Conservation (phyloP, 2,888 invertebrate genomes). For the Habroteleia sp. region DNA sequence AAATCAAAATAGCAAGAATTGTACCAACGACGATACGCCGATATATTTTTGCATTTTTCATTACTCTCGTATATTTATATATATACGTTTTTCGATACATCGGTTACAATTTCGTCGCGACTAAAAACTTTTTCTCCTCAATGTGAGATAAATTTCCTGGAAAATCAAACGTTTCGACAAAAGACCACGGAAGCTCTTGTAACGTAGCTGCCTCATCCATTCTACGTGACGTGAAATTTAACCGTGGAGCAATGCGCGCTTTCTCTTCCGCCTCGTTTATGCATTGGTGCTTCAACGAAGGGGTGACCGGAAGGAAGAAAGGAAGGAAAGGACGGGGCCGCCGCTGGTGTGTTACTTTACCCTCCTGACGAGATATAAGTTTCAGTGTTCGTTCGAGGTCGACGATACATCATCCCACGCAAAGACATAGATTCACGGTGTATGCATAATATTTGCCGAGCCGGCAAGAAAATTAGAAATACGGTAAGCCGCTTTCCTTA, state of each 20-base stretch:
- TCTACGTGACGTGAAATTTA: slow-evolving; percentile 69
- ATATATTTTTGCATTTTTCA: no score
- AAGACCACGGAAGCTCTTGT: slow-evolving; percentile 55
- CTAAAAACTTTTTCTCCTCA: slow-evolving; percentile 49
- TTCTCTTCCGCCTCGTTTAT: slow-evolving; percentile 62
- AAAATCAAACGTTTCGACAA: slow-evolving; percentile 61
- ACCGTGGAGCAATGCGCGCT: slow-evolving; percentile 62
- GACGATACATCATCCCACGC: slow-evolving; percentile 75
- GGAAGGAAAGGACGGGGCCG: slow-evolving; percentile 40
- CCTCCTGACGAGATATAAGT: slow-evolving; percentile 70
- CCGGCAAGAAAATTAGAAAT: slow-evolving; percentile 79
- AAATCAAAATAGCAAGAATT: no score
- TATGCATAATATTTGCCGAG: slow-evolving; percentile 79
- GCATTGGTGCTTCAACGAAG: slow-evolving; percentile 63
- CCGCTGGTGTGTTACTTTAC: slow-evolving; percentile 51
- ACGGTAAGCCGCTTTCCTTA: slow-evolving; percentile 80
- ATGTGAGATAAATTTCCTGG: slow-evolving; percentile 57
- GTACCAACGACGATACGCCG: no score
- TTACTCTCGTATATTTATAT: slow-evolving; percentile 1
- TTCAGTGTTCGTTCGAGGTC: slow-evolving; percentile 76
- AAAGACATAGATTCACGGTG: slow-evolving; percentile 76
- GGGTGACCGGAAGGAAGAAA: slow-evolving; percentile 57
- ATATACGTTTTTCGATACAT: slow-evolving; percentile 29
- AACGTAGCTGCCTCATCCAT: slow-evolving; percentile 59
- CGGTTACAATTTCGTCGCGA: slow-evolving; percentile 36